Evolutionary conservation across 2,797 vertebrate species (phyloP).

Genomic region (Taeniopygia guttata): DNA sequence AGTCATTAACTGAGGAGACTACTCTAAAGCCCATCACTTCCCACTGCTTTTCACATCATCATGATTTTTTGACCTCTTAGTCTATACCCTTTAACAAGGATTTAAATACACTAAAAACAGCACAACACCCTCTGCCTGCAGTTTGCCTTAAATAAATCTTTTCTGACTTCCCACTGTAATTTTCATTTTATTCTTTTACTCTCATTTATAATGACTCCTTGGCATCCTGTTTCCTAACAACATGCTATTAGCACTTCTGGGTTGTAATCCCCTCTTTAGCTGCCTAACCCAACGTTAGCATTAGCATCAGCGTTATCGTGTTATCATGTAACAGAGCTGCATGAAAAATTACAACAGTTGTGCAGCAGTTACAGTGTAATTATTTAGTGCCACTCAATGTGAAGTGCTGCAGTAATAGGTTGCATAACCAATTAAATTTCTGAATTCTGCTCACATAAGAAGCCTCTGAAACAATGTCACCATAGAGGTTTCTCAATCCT

Average conservation of each 20-base stretch:
- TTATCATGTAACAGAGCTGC: slow-evolving; percentile 43
- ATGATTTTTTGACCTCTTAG: slow-evolving; percentile 3
- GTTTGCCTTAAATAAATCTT: background rate
- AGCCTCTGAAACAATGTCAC: background rate
- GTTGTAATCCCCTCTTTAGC: slow-evolving; percentile 32
- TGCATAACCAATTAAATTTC: slow-evolving; percentile 24
- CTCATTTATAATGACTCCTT: slow-evolving; percentile 8
- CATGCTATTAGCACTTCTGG: slow-evolving; percentile 20
- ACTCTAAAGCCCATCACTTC: slow-evolving; percentile 26
- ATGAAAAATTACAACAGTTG: slow-evolving; percentile 52
- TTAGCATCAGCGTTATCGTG: slow-evolving; percentile 15
- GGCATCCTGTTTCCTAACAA: slow-evolving; percentile 23
- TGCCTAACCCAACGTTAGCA: slow-evolving; percentile 32
- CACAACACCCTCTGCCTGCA: background rate
- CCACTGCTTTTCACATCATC: slow-evolving; percentile 39
- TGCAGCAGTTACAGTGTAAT: slow-evolving; percentile 35
- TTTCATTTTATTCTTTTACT: slow-evolving; percentile 4
- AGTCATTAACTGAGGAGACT: slow-evolving; percentile 13
- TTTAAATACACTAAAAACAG: background rate
- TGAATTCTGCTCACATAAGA: slow-evolving; percentile 21
- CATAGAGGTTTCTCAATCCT: slow-evolving; percentile 9
- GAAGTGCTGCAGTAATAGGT: slow-evolving; percentile 9
- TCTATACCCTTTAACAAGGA: slow-evolving; percentile 18
- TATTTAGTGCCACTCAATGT: slow-evolving; percentile 36
- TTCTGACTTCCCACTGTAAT: background rate